Evolutionary conservation across 2,888 invertebrate genomes (phyloP).

Genomic region (Agriotes lineatus): DNA sequence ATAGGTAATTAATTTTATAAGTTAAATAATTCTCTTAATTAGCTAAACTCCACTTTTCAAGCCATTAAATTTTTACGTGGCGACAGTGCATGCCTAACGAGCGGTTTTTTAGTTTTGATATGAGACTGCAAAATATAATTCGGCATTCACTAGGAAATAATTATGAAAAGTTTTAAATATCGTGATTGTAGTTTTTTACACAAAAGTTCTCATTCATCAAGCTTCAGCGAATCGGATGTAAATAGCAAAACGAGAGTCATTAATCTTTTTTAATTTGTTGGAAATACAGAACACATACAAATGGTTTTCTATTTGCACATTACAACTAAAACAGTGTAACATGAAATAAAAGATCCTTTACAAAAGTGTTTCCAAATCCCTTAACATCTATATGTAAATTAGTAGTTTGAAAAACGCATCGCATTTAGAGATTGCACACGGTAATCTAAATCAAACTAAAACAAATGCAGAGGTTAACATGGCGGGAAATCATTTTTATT

Average conservation of each 20-base stretch:
- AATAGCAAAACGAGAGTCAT: neutral
- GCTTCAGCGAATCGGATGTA: neutral
- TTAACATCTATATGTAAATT: too few relatives aligned
- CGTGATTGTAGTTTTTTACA: too few relatives aligned
- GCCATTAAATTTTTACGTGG: slow-evolving; percentile 6
- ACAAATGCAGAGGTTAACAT: neutral
- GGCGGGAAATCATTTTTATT: slow-evolving; percentile 8
- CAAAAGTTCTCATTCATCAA: neutral
- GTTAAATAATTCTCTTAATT: slow-evolving; percentile 8
- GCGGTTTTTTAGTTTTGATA: too few relatives aligned
- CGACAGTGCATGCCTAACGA: neutral
- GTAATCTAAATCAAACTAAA: neutral
- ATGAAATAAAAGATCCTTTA: too few relatives aligned
- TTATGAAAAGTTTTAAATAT: too few relatives aligned
- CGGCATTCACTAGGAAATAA: too few relatives aligned
- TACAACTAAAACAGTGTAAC: neutral
- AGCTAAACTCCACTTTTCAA: neutral
- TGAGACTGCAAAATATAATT: too few relatives aligned
- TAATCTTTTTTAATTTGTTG: neutral
- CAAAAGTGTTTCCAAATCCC: too few relatives aligned
- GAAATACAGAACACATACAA: neutral
- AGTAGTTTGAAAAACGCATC: too few relatives aligned
- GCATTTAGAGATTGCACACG: too few relatives aligned
- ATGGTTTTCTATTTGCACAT: neutral
- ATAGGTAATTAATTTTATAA: slow-evolving; percentile 3